Evolutionary conservation across 2,113 vertebrate species (phyloP), one percentile per base, ranked within the genome.

Genomic region (Forbesichthys agassizii): DNA sequence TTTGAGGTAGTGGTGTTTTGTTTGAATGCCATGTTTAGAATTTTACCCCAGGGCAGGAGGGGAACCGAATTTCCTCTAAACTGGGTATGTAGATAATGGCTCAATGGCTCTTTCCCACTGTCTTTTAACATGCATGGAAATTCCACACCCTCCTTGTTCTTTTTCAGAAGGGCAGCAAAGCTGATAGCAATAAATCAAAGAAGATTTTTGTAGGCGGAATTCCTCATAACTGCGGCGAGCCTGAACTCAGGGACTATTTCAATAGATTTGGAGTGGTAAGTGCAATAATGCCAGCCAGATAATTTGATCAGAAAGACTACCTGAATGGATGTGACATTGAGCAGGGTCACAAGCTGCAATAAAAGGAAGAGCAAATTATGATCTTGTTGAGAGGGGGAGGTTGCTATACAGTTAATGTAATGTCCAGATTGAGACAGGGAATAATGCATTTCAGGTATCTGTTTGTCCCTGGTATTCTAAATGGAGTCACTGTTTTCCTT

Each of bases 231-330:
- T 99, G 98, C 89, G 97, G 97, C 61, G 98, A 99, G 92, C 95
- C 96, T 78, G 98, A 99, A 93, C 97, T 99, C 95, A 98, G 96
- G 95, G 98, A 99, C 86, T 99, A 99, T 96, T 99, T 99, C 95
- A 99, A 97, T 95, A 96, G 97, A 90, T 99, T 99, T 64, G 98
- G 98, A 95, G 96, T 97, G 98, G 98, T 99, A 92, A 99, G 98
- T 97, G 86, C 80, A 61, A 16, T 63, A 52, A 84, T 61, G n/a
- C 54, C 68, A 69, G 54, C 68, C 67, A 49, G 36, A 76, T 77
- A 10, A 71, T 69, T 52, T 74, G 42, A 12, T 77, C 66, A 61
- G 79, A 76, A 66, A 74, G 53, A 66, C 33, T 80, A 61, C 64
- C 75, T 82, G 51, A 71, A 79, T 83, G 66, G 33, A 69, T 79